Evolutionary conservation across 2,797 vertebrate genomes (phyloP).

Genomic region (Tadarida brasiliensis): DNA sequence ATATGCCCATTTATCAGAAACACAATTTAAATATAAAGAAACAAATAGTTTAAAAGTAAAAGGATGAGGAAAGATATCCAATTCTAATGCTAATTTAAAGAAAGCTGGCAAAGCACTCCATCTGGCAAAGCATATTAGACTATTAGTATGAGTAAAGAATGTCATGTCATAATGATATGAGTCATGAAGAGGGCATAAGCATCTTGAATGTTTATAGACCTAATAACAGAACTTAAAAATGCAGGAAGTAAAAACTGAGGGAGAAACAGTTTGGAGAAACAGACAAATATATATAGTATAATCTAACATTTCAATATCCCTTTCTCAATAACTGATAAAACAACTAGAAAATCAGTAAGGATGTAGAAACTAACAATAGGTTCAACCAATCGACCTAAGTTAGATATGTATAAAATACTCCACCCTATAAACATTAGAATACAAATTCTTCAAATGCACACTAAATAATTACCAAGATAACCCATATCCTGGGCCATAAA

Average conservation of each 20-base stretch:
- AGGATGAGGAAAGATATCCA: neutral
- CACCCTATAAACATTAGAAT: neutral
- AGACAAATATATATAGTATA: neutral
- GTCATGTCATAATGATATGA: neutral
- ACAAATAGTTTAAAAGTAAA: neutral
- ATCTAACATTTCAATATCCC: neutral
- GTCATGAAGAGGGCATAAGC: neutral
- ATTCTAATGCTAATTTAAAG: neutral
- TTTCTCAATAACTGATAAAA: constrained; percentile 25
- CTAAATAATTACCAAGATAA: neutral
- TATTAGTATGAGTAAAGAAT: neutral
- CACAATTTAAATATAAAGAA: neutral
- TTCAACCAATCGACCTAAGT: constrained; percentile 3
- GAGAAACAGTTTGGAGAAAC: neutral
- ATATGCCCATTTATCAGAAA: neutral
- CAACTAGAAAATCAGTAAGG: neutral
- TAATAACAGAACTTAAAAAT: neutral
- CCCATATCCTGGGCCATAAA: constrained; percentile 9
- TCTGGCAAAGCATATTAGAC: neutral
- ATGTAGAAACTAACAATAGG: neutral
- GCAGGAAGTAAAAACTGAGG: neutral
- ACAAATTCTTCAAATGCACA: constrained; percentile 2
- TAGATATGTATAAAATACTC: neutral
- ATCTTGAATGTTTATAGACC: neutral
- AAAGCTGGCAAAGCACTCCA: neutral